Evolutionary conservation across 2,113 vertebrate species (phyloP).

Genomic region (Amblyornis subalaris): DNA sequence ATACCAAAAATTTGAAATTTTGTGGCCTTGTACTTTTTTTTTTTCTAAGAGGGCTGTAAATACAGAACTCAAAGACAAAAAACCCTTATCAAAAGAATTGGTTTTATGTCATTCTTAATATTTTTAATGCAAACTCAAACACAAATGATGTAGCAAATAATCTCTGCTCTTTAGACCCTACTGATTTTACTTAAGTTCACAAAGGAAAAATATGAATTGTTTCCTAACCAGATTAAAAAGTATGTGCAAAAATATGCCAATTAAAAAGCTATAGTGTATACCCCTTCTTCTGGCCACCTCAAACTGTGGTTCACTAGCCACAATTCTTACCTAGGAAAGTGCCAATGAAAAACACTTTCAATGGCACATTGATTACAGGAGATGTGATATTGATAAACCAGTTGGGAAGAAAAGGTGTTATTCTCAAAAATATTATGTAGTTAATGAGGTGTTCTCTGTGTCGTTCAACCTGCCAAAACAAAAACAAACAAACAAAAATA

Average conservation of each 20-base stretch:
- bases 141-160: not conserved
- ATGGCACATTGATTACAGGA: conserved; percentile 94
- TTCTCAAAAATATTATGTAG: conserved; percentile 99
- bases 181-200: not conserved
- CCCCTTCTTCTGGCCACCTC: not conserved
- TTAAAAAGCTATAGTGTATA: not conserved
- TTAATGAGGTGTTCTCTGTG: conserved; percentile 97
- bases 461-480: conserved; percentile 85
- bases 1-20: not conserved
- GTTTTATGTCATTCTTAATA: not conserved
- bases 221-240: not conserved
- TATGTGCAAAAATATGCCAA: not conserved
- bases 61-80: not conserved
- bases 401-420: conserved; percentile 97
- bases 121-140: not conserved
- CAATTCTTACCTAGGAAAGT: conserved; percentile 91
- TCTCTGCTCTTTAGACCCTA: not conserved
- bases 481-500: not conserved
- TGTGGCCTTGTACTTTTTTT: not conserved
- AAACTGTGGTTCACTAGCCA: not conserved
- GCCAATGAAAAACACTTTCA: conserved; percentile 96
- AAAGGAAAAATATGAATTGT: not conserved
- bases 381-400: conserved; percentile 99
- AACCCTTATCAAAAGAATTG: not conserved
- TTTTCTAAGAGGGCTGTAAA: not conserved